Evolutionary conservation across 2,113 vertebrate species (phyloP).

Genomic region (Hemiscyllium ocellatum): DNA sequence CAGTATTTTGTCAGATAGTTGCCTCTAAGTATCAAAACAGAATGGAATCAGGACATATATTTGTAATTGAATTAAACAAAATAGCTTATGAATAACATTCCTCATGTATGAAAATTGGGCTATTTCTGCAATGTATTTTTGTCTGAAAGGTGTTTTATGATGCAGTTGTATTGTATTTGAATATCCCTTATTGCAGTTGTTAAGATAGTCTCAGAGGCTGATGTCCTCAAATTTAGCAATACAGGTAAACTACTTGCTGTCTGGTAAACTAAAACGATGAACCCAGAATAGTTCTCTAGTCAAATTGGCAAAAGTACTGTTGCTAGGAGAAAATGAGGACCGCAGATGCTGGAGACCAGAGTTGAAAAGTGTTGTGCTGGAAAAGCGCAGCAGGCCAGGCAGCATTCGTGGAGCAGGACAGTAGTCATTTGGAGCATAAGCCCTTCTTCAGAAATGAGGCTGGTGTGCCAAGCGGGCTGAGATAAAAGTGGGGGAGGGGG

Average conservation of each 20-base stretch:
- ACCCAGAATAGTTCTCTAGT: neutral
- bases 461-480: no score
- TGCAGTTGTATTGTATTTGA: neutral
- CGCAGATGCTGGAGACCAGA: no score
- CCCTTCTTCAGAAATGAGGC: no score
- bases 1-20: neutral
- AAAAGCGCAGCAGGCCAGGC: no score
- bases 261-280: neutral
- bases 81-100: neutral
- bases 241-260: neutral
- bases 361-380: no score
- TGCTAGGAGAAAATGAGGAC: no score
- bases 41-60: neutral
- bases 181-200: neutral
- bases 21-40: neutral
- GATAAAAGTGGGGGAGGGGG: no score
- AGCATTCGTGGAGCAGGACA: no score
- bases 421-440: no score
- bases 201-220: neutral
- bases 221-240: neutral
- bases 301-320: no score
- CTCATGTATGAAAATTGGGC: neutral
- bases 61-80: neutral
- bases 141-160: neutral
- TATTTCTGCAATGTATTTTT: neutral